A percentile compares a stretch with the other conserved stretches of the same genome.
These are phyloP conservation scores for Bombyx huttoni DNA, from an alignment of 2,888 invertebrate species.

Conservation along the genomic window DNA sequence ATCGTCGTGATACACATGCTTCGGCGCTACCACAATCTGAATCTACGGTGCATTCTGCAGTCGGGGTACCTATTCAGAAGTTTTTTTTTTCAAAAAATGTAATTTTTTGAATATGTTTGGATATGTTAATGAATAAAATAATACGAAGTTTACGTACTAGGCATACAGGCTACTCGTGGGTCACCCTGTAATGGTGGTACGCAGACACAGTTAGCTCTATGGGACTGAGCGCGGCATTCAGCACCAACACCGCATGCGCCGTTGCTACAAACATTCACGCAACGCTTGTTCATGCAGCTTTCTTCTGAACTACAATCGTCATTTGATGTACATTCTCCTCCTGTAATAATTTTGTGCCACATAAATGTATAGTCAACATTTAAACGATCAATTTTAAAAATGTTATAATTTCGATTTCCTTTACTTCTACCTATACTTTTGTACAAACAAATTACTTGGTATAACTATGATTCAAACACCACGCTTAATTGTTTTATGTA, in stretches of 20 bases:
- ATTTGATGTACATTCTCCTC: slow-evolving; percentile 77
- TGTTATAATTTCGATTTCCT: no score
- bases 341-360: slow-evolving; percentile 15
- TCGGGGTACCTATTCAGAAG: slow-evolving; percentile 17
- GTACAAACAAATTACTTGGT: not conserved
- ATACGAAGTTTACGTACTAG: slow-evolving; percentile 24
- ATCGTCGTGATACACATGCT: slow-evolving; percentile 85
- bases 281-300: slow-evolving; percentile 79
- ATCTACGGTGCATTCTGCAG: slow-evolving; percentile 79
- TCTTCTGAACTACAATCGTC: slow-evolving; percentile 81
- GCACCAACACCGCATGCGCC: slow-evolving; percentile 84
- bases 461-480: not conserved
- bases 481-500: not conserved
- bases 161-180: slow-evolving; percentile 85
- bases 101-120: not conserved
- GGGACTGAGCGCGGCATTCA: slow-evolving; percentile 81
- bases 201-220: slow-evolving; percentile 84
- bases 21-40: slow-evolving; percentile 82
- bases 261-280: slow-evolving; percentile 81
- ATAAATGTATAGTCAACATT: no score
- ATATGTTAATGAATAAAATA: not conserved
- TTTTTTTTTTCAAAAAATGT: not conserved
- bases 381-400: no score
- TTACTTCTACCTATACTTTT: no score
- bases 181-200: slow-evolving; percentile 81